phyloP scores from a whole-genome alignment of 2,797 vertebrate species.

The Clarias fuscus region DNA sequence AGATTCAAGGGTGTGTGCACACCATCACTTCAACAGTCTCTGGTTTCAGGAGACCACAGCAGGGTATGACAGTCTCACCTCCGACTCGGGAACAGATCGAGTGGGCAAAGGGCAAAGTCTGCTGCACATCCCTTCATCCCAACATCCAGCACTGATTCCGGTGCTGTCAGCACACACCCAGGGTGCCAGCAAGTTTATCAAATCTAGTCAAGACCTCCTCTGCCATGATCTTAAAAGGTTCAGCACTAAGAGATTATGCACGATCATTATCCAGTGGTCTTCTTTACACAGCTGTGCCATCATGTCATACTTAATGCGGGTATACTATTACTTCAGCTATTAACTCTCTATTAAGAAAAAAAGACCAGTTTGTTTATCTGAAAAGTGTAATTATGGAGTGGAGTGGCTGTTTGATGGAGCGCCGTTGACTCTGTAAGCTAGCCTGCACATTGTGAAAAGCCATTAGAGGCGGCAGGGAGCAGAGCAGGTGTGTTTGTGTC shows the following conservation, averaged over 20 bases:
- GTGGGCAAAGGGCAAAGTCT: conserved; percentile 80
- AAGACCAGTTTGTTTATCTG: conserved; percentile 32
- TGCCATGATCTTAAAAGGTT: not conserved
- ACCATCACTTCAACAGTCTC: conserved; percentile 99
- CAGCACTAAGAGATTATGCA: not conserved
- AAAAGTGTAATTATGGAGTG: conserved; percentile 32
- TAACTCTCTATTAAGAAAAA: conserved; percentile 29
- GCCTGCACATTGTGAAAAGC: conserved; percentile 76
- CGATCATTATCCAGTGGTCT: conserved; percentile 5
- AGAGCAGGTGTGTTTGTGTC: conserved; percentile 77
- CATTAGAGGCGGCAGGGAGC: conserved; percentile 71
- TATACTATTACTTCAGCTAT: conserved; percentile 27
- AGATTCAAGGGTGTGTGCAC: conserved; percentile 78
- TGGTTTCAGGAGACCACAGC: conserved; percentile 96
- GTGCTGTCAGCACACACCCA: conserved; percentile 70
- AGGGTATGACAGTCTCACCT: conserved; percentile 82
- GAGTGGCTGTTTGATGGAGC: conserved; percentile 28
- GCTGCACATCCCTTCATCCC: conserved; percentile 71
- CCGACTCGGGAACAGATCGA: conserved; percentile 80
- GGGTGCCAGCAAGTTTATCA: conserved; percentile 72
- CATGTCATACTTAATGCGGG: conserved; percentile 17
- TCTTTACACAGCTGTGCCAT: conserved; percentile 26
- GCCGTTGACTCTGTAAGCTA: conserved; percentile 56
- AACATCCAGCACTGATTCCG: conserved; percentile 60
- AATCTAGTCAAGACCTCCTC: conserved; percentile 61